Evolutionary conservation across 1,140 invertebrate genomes (phyloP), one percentile per base, ranked within the genome.

Genomic region (Drosophila rufa): DNA sequence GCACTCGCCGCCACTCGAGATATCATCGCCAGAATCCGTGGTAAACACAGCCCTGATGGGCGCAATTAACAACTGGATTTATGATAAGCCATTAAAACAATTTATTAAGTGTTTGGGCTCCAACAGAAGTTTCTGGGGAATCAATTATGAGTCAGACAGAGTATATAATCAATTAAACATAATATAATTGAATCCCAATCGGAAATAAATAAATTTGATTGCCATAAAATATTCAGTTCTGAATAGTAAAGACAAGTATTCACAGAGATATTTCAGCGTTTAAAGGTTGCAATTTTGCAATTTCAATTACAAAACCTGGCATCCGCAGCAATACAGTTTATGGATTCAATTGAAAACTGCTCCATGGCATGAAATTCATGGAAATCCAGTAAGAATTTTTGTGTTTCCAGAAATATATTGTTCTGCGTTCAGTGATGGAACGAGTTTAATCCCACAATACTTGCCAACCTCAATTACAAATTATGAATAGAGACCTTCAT

Each of bases 1-100:
- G 69, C 67, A 71, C 65, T 47, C 36, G 27, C 22, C 17, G 12
- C 46, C 45, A 62, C 62, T 62, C 22, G 64, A 64, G 67, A 43
- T 47, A 68, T 17, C 22, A 40, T 55, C 27, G 61, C 0, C 5
- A 7, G 14, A 68, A 55, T 57, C 68, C 33, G 9, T 50, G 27
- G 69, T 38, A 51, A 58, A 70, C 69, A 71, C 69, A 71, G 45
- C 38, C 53, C 27, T 36, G 38, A 73, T 73, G 38, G 46, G 27
- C 11, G 69, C 70, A 73, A 73, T 60, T 51, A 74, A 51, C 68
- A 74, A 51, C 68, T 74, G 69, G 68, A 74, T 73, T 74, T 73
- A 45, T 22, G 70, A 74, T 73, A 74, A 74, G 53, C 56, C 50
- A 38, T 71, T 59, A 36, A 25, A 71, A 36, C 27, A 33, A 68